Conservation (phyloP, 2,113 vertebrate genomes). For the Pollachius pollachius region DNA sequence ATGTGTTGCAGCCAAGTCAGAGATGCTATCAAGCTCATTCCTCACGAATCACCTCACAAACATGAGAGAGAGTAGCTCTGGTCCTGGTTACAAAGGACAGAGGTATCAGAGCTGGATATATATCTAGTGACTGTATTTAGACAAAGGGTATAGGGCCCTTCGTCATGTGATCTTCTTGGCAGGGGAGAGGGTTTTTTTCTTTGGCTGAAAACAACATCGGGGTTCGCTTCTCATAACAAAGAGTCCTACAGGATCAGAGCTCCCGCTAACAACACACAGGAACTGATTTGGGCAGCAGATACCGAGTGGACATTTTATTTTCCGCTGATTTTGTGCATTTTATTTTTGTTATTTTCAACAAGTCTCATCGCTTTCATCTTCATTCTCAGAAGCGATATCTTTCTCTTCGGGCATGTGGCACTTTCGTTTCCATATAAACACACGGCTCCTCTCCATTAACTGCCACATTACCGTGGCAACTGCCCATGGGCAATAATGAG, state of each 20-base stretch:
- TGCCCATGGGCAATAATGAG: constrained; percentile 8
- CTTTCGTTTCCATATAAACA: not conserved
- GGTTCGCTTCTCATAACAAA: not conserved
- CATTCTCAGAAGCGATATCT: not conserved
- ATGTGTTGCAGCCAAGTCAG: constrained; percentile 43
- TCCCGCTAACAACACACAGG: not conserved
- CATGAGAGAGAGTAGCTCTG: constrained; percentile 7
- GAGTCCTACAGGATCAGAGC: not conserved
- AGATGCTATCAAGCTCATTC: constrained; percentile 40
- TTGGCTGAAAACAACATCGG: not conserved
- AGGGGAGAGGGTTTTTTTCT: not conserved
- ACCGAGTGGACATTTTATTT: not conserved
- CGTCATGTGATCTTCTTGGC: not conserved
- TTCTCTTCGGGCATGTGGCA: not conserved
- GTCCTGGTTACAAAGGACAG: constrained; percentile 1
- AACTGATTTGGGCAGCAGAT: not conserved
- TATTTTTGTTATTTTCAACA: too few relatives aligned
- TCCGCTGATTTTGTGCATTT: not conserved
- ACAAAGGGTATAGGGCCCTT: not conserved
- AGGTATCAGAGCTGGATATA: not conserved
- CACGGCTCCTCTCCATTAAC: constrained; percentile 1
- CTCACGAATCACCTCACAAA: constrained; percentile 29
- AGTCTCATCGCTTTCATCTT: not conserved
- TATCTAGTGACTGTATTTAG: not conserved
- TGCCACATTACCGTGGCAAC: constrained; percentile 7